Conservation (phyloP, 1,140 invertebrate species). For the Periplaneta americana region DNA sequence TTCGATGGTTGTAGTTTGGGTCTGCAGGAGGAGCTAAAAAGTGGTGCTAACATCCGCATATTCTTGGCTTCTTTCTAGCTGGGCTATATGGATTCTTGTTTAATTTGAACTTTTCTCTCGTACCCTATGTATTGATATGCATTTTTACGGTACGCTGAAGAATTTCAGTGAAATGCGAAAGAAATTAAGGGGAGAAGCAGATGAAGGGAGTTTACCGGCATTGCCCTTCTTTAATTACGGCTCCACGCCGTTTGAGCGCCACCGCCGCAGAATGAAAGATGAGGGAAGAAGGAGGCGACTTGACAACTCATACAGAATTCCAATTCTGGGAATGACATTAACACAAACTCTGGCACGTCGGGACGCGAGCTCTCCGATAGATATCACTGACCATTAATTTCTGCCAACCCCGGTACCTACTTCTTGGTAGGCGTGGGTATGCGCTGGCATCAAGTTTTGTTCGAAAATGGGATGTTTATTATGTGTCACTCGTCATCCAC, state of each 20-base stretch:
- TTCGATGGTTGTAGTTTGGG: too few relatives aligned
- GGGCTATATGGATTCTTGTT: not conserved
- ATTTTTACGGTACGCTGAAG: not conserved
- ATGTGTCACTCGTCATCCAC: too few relatives aligned
- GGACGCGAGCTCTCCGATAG: not conserved
- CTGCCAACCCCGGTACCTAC: too few relatives aligned
- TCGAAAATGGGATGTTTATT: too few relatives aligned
- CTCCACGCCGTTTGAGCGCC: too few relatives aligned
- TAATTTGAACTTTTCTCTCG: not conserved
- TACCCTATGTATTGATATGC: not conserved
- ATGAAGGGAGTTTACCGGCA: not conserved
- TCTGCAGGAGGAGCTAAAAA: too few relatives aligned
- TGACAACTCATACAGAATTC: not conserved
- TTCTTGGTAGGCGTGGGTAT: too few relatives aligned
- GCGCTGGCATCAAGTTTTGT: too few relatives aligned
- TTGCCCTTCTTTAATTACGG: not conserved
- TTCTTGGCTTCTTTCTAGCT: not conserved
- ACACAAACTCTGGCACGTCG: not conserved
- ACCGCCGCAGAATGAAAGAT: not conserved
- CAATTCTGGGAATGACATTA: not conserved
- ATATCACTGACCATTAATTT: not conserved
- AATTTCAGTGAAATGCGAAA: not conserved
- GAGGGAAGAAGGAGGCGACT: not conserved
- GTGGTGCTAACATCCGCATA: not conserved
- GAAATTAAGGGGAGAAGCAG: not conserved